Percentiles rank a stretch among this genome's conserved stretches.
Evolutionary conservation across 2,888 invertebrate genomes (phyloP).

Genomic region (Acanthosepion lycidas): DNA sequence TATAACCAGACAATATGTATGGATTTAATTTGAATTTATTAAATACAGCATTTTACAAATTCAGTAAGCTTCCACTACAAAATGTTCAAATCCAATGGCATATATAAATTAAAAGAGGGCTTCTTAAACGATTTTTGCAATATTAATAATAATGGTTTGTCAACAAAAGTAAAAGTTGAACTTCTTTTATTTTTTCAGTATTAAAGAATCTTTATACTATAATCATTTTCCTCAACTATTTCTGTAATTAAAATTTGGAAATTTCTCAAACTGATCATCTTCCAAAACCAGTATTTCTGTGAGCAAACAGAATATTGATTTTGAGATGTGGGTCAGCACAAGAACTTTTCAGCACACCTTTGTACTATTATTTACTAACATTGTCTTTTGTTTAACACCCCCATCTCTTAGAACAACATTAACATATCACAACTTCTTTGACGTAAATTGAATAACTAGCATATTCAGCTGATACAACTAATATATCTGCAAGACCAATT

Average conservation of each 20-base stretch:
- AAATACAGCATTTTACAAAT: not conserved
- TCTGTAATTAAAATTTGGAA: not conserved
- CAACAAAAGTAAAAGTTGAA: not conserved
- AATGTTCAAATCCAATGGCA: not conserved
- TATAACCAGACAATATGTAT: not conserved
- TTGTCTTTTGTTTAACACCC: too few species aligned
- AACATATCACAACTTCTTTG: too few species aligned
- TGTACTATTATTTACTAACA: too few species aligned
- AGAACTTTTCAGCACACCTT: too few species aligned
- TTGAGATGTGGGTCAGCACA: too few species aligned
- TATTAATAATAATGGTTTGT: not conserved
- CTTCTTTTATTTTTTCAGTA: not conserved
- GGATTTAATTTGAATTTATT: not conserved
- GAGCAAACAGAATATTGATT: too few species aligned
- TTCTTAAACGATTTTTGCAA: not conserved
- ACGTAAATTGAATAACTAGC: too few species aligned
- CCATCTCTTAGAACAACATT: too few species aligned
- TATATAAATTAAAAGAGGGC: not conserved
- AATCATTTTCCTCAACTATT: not conserved
- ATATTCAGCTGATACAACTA: too few species aligned
- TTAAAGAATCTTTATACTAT: not conserved
- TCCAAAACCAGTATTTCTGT: too few species aligned
- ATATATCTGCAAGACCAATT: too few species aligned
- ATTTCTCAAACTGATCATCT: too few species aligned
- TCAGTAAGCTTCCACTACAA: not conserved